Evolutionary conservation across 1,140 invertebrate species (phyloP).

Genomic region (Ectropis grisescens): DNA sequence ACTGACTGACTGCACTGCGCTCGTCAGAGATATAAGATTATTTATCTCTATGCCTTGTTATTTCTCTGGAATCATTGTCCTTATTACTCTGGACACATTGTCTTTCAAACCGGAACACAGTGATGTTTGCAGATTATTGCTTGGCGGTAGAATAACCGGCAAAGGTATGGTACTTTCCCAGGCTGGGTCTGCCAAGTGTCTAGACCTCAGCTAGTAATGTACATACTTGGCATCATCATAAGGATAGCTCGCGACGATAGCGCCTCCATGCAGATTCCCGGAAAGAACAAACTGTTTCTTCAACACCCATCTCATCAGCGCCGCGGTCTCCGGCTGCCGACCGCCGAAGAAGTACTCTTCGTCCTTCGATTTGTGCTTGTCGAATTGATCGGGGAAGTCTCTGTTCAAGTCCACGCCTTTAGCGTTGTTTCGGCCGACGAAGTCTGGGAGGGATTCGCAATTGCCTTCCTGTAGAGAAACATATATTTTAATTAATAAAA

Average conservation of each 20-base stretch:
- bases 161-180: too few species aligned
- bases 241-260: constrained; percentile 92
- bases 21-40: too few species aligned
- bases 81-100: too few species aligned
- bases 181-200: too few species aligned
- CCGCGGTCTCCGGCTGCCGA: constrained; percentile 91
- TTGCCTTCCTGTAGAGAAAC: constrained; percentile 83
- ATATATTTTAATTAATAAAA: too few species aligned
- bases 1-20: too few species aligned
- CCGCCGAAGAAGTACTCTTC: constrained; percentile 40
- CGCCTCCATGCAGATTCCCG: constrained; percentile 92
- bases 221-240: constrained; percentile 84
- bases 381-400: constrained; percentile 91
- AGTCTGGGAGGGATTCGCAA: constrained; percentile 78
- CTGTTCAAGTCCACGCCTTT: constrained; percentile 87
- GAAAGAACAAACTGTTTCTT: constrained; percentile 91
- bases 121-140: too few species aligned
- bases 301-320: constrained; percentile 91
- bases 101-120: too few species aligned
- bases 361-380: constrained; percentile 41
- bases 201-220: too few species aligned
- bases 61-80: too few species aligned
- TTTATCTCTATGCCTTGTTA: too few species aligned
- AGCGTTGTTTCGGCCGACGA: constrained; percentile 83
- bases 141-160: too few species aligned